Conservation (phyloP, 2,797 vertebrate genomes). For the Notamacropus eugenii region DNA sequence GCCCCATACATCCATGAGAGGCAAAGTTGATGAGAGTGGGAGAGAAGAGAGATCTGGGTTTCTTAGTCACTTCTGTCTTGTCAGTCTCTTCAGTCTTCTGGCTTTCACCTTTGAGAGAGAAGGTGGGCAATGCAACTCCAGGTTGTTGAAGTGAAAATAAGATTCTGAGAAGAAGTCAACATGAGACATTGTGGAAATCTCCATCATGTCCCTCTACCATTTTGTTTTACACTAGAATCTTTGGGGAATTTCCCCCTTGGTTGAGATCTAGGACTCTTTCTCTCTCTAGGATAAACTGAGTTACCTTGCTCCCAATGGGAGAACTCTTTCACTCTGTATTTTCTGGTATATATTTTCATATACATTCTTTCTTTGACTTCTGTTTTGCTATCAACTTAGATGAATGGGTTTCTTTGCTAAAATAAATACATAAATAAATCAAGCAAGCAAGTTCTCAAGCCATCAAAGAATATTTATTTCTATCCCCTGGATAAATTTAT, state of each 20-base stretch:
- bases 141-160: not conserved
- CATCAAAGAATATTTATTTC: not conserved
- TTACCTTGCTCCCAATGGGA: not conserved
- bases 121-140: not conserved
- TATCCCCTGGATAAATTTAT: not conserved
- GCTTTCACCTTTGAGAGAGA: not conserved
- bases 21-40: not conserved
- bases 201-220: not conserved
- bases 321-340: not conserved
- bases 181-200: not conserved
- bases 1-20: not conserved
- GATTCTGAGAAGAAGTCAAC: not conserved
- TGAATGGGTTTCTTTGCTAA: not conserved
- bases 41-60: not conserved
- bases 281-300: not conserved
- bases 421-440: not conserved
- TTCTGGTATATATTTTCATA: not conserved
- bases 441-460: not conserved
- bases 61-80: not conserved
- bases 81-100: not conserved
- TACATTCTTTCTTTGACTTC: not conserved
- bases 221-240: not conserved
- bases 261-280: not conserved
- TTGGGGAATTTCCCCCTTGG: not conserved
- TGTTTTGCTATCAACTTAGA: not conserved